phyloP scores from a whole-genome alignment of 1,140 invertebrate genomes.

The Megalonaias nervosa region DNA sequence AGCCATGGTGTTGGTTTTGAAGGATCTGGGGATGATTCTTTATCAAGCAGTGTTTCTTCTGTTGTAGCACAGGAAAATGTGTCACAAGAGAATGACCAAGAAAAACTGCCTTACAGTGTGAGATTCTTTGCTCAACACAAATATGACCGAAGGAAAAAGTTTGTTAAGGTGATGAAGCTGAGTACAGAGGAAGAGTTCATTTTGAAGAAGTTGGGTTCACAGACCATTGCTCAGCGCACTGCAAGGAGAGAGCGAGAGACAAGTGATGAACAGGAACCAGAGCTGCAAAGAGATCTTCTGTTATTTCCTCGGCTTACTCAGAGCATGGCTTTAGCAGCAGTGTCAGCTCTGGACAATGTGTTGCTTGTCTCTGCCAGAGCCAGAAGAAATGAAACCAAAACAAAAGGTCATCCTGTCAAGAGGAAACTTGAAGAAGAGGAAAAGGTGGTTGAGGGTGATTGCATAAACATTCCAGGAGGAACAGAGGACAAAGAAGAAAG shows the following conservation, averaged over 20 bases:
- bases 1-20: too few species aligned
- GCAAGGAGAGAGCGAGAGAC: not conserved
- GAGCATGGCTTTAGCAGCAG: slow-evolving; percentile 35
- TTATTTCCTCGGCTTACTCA: slow-evolving; percentile 14
- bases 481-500: not conserved
- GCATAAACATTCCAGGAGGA: slow-evolving; percentile 1
- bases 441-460: slow-evolving; percentile 1
- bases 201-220: slow-evolving; percentile 50
- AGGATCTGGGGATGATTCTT: too few species aligned
- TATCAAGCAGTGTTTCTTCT: too few species aligned
- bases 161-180: slow-evolving; percentile 43
- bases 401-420: not conserved
- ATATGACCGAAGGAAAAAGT: slow-evolving; percentile 36
- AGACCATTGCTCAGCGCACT: slow-evolving; percentile 18
- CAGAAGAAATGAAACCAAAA: not conserved
- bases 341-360: slow-evolving; percentile 31
- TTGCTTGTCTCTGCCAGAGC: not conserved
- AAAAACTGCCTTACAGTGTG: slow-evolving; percentile 26
- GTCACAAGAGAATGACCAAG: not conserved
- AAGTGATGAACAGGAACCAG: slow-evolving; percentile 6
- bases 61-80: too few species aligned
- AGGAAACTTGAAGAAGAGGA: not conserved
- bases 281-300: slow-evolving; percentile 5
- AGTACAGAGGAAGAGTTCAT: slow-evolving; percentile 46
- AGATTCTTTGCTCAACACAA: slow-evolving; percentile 34